Conservation (phyloP, 2,113 vertebrate species). For the Mus spicilegus region DNA sequence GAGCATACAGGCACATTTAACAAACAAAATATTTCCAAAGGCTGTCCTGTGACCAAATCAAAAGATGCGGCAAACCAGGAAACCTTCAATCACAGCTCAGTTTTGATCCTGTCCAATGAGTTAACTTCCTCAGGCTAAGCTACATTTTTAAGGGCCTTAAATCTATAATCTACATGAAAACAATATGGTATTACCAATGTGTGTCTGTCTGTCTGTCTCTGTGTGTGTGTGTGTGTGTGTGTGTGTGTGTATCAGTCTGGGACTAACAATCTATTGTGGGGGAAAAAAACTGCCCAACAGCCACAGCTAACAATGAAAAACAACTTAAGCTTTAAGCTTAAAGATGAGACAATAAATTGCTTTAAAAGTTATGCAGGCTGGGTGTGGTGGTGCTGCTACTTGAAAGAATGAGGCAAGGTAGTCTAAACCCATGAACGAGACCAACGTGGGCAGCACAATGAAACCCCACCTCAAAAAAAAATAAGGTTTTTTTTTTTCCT, state of each 20-base stretch:
- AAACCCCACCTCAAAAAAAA: neutral
- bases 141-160: conserved; percentile 42
- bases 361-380: conserved; percentile 5
- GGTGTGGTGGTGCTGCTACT: neutral
- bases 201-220: no score
- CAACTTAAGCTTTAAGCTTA: neutral
- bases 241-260: neutral
- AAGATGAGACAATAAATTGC: neutral
- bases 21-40: neutral
- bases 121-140: conserved; percentile 14
- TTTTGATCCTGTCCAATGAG: neutral
- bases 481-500: neutral
- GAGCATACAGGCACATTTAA: neutral
- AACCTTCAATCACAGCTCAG: conserved; percentile 23
- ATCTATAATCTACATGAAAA: conserved; percentile 2
- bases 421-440: neutral
- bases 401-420: neutral
- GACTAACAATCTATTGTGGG: neutral
- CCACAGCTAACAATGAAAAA: conserved; percentile 11
- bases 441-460: neutral
- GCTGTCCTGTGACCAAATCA: neutral
- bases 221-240: neutral
- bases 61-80: conserved; percentile 42
- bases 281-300: neutral
- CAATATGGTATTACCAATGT: neutral